Evolutionary conservation across 2,797 vertebrate species (phyloP), one percentile per base, ranked within the genome.

Genomic region (Falco berigora): DNA sequence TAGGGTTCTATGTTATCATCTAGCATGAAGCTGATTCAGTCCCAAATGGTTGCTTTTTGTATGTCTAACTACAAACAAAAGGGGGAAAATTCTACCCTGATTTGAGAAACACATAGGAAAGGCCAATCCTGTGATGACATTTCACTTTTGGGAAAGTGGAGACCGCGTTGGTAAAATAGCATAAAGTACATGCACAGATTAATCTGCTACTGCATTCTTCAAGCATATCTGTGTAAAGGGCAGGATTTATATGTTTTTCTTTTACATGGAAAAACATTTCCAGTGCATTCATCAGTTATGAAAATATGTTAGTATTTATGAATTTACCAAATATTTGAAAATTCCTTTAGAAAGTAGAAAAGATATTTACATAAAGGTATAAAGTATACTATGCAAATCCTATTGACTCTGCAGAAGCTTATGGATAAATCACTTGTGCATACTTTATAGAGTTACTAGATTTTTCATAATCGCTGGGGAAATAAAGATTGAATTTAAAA

Each of bases 401-500:
- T 93, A 17, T 53, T 92, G 66, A 50, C 66, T 94, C 56, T 83
- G 32, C 18, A 78, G 62, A 85, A 88, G 75, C 92, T 52, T 78
- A 23, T 88, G 62, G 73, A 66, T 92, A 96, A 95, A 93, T 92
- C 52, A 66, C 19, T 83, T 68, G 52, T 50, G 52, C 32, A 19
- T 74, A 50, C 42, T 82, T 79, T 55, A 55, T 77, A 75, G 59
- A 77, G 68, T 86, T 83, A 44, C 68, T 83, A 27, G 24, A 47
- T 83, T 90, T 91, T 72, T 77, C 25, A 25, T 81, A 52, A 83
- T 88, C 92, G 69, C 25, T 5, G 3, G 85, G 92, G 92, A 97
- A 95, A 96, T 96, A 94, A 96, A 69, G 80, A 86, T 92, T 91
- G 92, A 85, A 83, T 95, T 95, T 93, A 75, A 55, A 8, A 49